These are phyloP conservation scores for Geotrypetes seraphini DNA, from an alignment of 2,797 vertebrate genomes.

Conservation along the genomic window DNA sequence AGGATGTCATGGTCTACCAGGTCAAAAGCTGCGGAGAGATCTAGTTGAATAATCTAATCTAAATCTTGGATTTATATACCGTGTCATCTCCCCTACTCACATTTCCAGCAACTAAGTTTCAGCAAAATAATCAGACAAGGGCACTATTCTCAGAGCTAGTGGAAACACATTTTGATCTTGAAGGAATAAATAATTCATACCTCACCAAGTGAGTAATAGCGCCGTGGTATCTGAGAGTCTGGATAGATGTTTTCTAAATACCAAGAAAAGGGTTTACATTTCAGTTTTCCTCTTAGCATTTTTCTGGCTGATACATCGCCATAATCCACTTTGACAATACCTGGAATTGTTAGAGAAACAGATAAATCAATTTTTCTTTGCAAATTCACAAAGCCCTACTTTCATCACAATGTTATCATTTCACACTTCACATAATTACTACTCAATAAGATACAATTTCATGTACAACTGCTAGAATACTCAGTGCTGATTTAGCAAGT, in stretches of 20 bases:
- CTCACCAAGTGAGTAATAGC: conserved; percentile 97
- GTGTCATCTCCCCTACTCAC: no score
- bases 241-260: conserved; percentile 95
- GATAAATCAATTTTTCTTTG: conserved; percentile 12
- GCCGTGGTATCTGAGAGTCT: conserved; percentile 93
- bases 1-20: no score
- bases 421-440: not conserved
- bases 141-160: no score
- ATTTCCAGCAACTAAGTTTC: no score
- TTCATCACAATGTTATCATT: no score
- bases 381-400: no score
- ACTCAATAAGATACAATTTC: not conserved
- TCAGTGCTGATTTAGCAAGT: conserved; percentile 4
- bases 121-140: no score
- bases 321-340: conserved; percentile 92
- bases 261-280: conserved; percentile 93
- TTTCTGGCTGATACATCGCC: conserved; percentile 85
- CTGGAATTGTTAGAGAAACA: conserved; percentile 45
- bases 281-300: conserved; percentile 71
- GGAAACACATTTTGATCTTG: conserved; percentile 8
- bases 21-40: no score
- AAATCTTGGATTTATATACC: no score
- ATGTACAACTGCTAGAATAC: not conserved
- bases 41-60: no score
- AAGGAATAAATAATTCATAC: conserved; percentile 55